Evolutionary conservation across 2,113 vertebrate genomes (phyloP), one percentile per base, ranked within the genome.

Genomic region (Pangasianodon hypophthalmus): DNA sequence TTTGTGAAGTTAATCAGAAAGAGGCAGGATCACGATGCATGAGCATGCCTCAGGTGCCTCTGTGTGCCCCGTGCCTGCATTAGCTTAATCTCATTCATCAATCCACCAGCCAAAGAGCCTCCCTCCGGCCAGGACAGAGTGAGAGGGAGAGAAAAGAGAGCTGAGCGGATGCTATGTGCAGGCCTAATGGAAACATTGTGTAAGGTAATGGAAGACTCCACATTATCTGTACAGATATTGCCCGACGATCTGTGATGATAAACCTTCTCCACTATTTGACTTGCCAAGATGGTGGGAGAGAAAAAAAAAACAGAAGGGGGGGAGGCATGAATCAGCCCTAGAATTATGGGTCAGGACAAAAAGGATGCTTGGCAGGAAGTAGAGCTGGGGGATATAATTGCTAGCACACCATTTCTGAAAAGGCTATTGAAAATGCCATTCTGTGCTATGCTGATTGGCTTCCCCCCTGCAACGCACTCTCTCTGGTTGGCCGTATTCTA

Each of bases 351-450:
- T 86, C 88, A 90, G 60, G 56, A 87, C 82, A 90, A 90, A 91
- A 91, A 87, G 24, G 64, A 94, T 85, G 77, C 92, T 90, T 94
- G 91, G 93, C 94, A 94, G 95, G 94, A 95, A 94, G 94, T 95
- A 90, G 93, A 91, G 90, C 11, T 83, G 91, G 89, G 92, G 92
- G 91, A 89, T 93, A 93, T 96, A 96, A 96, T 96, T 96, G 95
- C 95, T 79, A 93, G 93, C 91, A 91, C 93, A 92, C 92, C 89
- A 90, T 88, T 89, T 89, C 91, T 95, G 95, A 95, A 96, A 96
- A 95, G 95, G 94, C 95, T 95, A 95, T 96, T 96, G 92, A 90
- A 96, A 93, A 95, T 95, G 94, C 93, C 95, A 95, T 95, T 95
- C 94, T 95, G 92, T 86, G 85, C 84, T 69, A 88, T 87, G 79